Evolutionary conservation across 1,140 invertebrate species (phyloP), one percentile per base, ranked within the genome.

Genomic region (Lasaia peninsularis): DNA sequence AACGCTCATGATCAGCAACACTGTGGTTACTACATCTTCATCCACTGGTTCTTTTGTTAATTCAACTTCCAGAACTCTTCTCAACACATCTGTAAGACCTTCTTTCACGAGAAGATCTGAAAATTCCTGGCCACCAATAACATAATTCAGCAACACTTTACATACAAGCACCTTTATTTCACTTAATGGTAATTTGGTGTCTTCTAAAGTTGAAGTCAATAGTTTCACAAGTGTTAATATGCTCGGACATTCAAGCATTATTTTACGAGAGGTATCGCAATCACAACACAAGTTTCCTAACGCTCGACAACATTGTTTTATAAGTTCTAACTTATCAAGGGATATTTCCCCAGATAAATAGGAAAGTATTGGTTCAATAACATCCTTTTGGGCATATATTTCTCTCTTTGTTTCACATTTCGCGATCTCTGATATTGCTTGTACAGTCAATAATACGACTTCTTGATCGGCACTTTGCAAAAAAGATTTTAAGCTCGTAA

Each of bases 241-340:
- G 0, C 94, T 94, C 60, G 92, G 87, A 57, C 90, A 82, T 56
- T 93, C 89, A 16, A 93, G 82, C 11, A 95, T 89, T 40, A 93
- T 78, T 54, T 91, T 91, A 58, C 93, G 90, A 20, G 91, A 91
- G 67, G 90, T 90, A 92, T 96, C 94, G 90, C 96, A 96, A 73
- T 97, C 94, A 83, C 94, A 97, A 70, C 95, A 97, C 67, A 97
- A 93, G 81, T 98, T 98, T 44, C 95, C 96, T 16, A 98, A 83
- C 5, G 95, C 95, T 70, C 96, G 90, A 63, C 94, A 95, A 14
- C 92, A 91, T 74, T 97, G 95, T 58, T 92, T 93, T 18, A 92
- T 72, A 20, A 93, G 67, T 54, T 93, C 89, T 58, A 91, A 77
- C 55, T 90, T 91, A n/a, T 81, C 75, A 7, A 59, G 18, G 65